Percentiles rank a stretch among this genome's conserved stretches.
These are phyloP conservation scores for Anguilla marmorata DNA, from an alignment of 2,797 vertebrate species.

Conservation along the genomic window DNA sequence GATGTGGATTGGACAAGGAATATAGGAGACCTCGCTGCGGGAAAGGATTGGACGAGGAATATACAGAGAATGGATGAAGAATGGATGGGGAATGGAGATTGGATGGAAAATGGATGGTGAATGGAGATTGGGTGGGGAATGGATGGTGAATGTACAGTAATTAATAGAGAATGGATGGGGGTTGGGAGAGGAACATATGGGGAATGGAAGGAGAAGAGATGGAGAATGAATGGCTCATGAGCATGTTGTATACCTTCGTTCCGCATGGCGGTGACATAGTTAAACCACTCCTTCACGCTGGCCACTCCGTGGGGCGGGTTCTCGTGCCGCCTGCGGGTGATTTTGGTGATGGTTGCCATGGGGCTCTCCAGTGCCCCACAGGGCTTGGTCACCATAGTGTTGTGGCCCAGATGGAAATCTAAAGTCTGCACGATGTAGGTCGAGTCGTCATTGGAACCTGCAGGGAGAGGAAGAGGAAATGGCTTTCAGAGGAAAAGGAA, in stretches of 20 bases:
- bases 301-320: constrained; percentile 97
- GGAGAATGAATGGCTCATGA: not conserved
- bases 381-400: constrained; percentile 98
- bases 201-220: not conserved
- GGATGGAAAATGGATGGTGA: too few species aligned
- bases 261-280: constrained; percentile 95
- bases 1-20: too few species aligned
- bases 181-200: not conserved
- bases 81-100: too few species aligned
- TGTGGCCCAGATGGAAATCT: constrained; percentile 96
- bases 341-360: constrained; percentile 98
- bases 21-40: too few species aligned
- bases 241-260: constrained; percentile 81
- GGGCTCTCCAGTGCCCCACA: constrained; percentile 95
- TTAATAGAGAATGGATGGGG: not conserved
- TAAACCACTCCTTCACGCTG: constrained; percentile 97
- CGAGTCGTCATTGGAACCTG: constrained; percentile 92
- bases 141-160: too few species aligned
- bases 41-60: too few species aligned
- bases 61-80: too few species aligned
- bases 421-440: constrained; percentile 96
- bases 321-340: constrained; percentile 92
- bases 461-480: constrained; percentile 20
- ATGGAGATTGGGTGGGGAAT: too few species aligned
- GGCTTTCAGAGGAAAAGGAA: not conserved